A percentile compares a stretch with the other conserved stretches of the same genome.
phyloP scores from a whole-genome alignment of 2,797 vertebrate genomes.

The Saxicola maurus region DNA sequence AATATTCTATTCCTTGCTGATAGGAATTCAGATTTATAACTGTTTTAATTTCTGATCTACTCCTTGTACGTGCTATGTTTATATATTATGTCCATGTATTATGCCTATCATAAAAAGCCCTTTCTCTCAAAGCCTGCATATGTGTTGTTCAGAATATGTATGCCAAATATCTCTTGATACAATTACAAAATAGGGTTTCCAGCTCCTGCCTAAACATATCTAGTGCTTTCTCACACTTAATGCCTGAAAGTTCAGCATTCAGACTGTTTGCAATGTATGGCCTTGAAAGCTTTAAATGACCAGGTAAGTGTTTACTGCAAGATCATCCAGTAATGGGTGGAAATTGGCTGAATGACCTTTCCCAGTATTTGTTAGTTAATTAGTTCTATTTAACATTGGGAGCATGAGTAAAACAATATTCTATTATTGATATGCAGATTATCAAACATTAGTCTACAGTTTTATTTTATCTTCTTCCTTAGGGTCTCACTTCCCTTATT shows the following conservation, averaged over 20 bases:
- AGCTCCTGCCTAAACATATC: background rate
- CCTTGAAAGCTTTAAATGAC: background rate
- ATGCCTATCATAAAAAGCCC: background rate
- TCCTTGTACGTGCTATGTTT: background rate
- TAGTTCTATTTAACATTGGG: background rate
- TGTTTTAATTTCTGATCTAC: constrained; percentile 35
- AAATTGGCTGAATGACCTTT: background rate
- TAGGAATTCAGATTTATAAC: constrained; percentile 23
- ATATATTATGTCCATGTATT: background rate
- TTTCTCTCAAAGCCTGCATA: background rate
- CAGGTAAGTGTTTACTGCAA: background rate
- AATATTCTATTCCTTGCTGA: background rate
- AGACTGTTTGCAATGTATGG: background rate
- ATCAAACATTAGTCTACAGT: background rate
- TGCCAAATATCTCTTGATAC: background rate
- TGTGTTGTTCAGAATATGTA: rapidly evolving
- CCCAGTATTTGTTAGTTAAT: background rate
- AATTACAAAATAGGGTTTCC: background rate
- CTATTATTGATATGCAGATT: background rate
- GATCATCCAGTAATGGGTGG: background rate
- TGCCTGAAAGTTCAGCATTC: background rate
- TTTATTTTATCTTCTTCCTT: background rate
- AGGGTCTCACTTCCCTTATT: background rate
- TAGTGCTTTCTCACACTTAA: background rate
- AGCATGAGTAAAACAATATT: background rate